Percentiles rank a stretch among this genome's conserved stretches.
Evolutionary conservation across 2,113 vertebrate genomes (phyloP).

Genomic region (Archilochus colubris): DNA sequence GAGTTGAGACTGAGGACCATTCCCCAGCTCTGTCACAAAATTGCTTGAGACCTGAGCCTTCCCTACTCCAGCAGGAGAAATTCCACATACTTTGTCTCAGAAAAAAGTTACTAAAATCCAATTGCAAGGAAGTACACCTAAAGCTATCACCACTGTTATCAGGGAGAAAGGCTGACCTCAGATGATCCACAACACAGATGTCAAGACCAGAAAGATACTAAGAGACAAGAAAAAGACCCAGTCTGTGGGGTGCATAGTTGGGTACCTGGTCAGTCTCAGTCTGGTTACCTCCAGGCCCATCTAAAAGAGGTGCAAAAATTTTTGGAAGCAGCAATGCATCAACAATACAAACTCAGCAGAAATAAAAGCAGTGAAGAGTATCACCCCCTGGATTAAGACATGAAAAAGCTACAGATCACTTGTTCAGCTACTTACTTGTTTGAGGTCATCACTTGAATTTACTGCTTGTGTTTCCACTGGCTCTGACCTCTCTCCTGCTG

Average conservation of each 20-base stretch:
- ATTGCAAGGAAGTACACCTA: not conserved
- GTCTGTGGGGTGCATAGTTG: not conserved
- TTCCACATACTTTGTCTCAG: not conserved
- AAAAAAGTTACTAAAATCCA: not conserved
- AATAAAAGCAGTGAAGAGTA: not conserved
- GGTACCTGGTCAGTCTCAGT: not conserved
- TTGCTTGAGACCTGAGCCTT: not conserved
- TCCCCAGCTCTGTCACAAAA: not conserved
- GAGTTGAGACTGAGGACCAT: not conserved
- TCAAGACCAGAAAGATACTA: not conserved
- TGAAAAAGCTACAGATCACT: not conserved
- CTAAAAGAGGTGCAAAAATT: not conserved
- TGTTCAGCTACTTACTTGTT: constrained; percentile 53
- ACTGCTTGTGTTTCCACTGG: not conserved
- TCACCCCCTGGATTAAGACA: not conserved
- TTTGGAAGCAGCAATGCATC: not conserved
- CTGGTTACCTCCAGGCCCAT: not conserved
- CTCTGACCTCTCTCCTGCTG: not conserved
- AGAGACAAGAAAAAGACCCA: not conserved
- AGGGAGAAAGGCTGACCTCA: not conserved
- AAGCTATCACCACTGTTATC: not conserved
- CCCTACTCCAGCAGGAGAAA: not conserved
- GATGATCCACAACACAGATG: not conserved
- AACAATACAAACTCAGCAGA: not conserved
- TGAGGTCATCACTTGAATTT: not conserved